A percentile compares a stretch with the other conserved stretches of the same genome.
phyloP scores from a whole-genome alignment of 2,113 vertebrate species.

The Semnopithecus entellus region DNA sequence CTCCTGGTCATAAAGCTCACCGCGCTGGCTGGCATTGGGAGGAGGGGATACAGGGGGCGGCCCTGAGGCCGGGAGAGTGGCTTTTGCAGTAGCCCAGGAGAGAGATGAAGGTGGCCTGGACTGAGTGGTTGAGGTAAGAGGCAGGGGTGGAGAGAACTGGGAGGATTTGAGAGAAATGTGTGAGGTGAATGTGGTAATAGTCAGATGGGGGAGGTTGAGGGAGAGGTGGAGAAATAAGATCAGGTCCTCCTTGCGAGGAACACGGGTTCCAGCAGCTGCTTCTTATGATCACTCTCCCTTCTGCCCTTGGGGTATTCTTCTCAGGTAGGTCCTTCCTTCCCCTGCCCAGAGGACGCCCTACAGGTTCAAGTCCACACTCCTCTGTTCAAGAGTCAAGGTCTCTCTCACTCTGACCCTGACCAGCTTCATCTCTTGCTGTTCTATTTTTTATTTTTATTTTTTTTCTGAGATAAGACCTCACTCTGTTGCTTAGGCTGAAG shows the following conservation, averaged over 20 bases:
- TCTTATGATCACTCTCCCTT: not conserved
- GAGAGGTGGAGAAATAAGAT: not conserved
- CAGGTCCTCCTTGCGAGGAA: not conserved
- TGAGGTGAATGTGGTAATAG: not conserved
- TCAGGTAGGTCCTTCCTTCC: not conserved
- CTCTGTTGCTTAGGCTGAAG: too few relatives aligned
- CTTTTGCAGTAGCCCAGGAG: not conserved
- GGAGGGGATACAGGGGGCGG: too few relatives aligned
- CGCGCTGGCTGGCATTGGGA: not conserved
- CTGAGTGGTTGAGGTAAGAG: not conserved
- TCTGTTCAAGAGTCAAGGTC: not conserved
- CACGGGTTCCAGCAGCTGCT: not conserved
- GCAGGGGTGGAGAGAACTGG: not conserved
- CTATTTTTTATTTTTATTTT: too few relatives aligned
- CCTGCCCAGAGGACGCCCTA: not conserved
- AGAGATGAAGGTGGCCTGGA: not conserved
- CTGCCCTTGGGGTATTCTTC: not conserved
- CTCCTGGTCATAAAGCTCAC: not conserved
- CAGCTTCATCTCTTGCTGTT: not conserved
- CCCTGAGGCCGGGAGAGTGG: not conserved
- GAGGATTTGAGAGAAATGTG: not conserved
- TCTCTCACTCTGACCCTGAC: not conserved
- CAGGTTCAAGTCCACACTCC: not conserved
- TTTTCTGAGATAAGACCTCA: too few relatives aligned
- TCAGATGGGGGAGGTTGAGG: not conserved